These are phyloP conservation scores for Drosophila nr. fundita DNA, from an alignment of 2,888 invertebrate species.

Conservation along the genomic window DNA sequence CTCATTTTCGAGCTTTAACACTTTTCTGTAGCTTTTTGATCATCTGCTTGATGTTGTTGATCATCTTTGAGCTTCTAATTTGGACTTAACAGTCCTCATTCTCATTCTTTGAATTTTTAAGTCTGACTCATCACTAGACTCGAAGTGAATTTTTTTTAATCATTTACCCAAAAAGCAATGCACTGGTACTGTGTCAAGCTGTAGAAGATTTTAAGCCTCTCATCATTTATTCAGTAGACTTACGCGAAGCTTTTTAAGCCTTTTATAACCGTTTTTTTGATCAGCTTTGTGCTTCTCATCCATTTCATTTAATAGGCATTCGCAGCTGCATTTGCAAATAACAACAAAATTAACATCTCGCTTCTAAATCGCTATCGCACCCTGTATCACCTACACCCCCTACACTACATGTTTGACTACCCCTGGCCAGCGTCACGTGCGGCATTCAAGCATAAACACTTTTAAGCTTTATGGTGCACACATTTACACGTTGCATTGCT, in stretches of 20 bases:
- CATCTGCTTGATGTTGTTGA: not conserved
- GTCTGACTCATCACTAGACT: not conserved
- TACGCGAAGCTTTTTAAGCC: not conserved
- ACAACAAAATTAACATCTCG: constrained; percentile 21
- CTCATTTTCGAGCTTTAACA: not conserved
- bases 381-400: not conserved
- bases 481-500: constrained; percentile 74
- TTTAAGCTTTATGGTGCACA: constrained; percentile 71
- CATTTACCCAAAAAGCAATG: not conserved
- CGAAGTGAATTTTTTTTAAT: not conserved
- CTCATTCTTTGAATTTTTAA: not conserved
- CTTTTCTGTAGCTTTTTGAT: not conserved
- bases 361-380: constrained; percentile 26
- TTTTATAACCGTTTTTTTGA: not conserved
- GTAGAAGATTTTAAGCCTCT: not conserved
- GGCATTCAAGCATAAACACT: constrained; percentile 70
- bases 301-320: constrained; percentile 2
- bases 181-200: not conserved
- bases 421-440: constrained; percentile 5
- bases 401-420: not conserved
- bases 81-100: not conserved
- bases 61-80: not conserved
- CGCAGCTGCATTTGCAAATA: constrained; percentile 5
- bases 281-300: not conserved
- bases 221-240: not conserved